Evolutionary conservation across 2,888 invertebrate genomes (phyloP).

Genomic region (Ectemnius continuus): DNA sequence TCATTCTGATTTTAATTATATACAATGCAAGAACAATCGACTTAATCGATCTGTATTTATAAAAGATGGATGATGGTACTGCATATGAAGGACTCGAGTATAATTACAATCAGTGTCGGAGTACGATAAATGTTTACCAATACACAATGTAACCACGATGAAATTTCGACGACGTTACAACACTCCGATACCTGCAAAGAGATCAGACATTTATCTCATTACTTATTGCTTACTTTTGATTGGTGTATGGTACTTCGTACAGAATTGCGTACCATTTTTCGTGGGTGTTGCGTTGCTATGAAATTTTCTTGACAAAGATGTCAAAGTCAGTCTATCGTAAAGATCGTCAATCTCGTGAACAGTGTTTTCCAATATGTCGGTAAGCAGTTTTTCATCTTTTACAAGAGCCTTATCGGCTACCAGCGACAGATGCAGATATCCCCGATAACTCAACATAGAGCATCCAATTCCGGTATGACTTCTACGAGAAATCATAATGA

Average conservation of each 20-base stretch:
- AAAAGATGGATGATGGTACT: slow-evolving; percentile 8
- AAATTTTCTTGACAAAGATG: slow-evolving; percentile 54
- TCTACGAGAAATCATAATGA: slow-evolving; percentile 42
- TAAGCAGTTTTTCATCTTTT: slow-evolving; percentile 72
- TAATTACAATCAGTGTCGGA: background rate
- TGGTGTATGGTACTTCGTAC: slow-evolving; percentile 1
- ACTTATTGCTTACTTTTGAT: no score
- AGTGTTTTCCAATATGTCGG: slow-evolving; percentile 77
- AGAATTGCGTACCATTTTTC: slow-evolving; percentile 50
- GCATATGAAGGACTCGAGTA: no score
- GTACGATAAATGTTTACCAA: background rate
- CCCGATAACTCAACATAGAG: slow-evolving; percentile 79
- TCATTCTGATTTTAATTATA: no score
- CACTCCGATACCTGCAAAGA: slow-evolving; percentile 63
- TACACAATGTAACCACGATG: background rate
- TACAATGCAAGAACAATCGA: no score
- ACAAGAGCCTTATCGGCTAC: slow-evolving; percentile 79
- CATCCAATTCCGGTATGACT: slow-evolving; percentile 78
- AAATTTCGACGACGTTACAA: slow-evolving; percentile 37
- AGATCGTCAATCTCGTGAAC: slow-evolving; percentile 75
- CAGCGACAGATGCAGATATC: slow-evolving; percentile 78
- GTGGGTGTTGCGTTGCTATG: slow-evolving; percentile 56
- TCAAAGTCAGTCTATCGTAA: slow-evolving; percentile 63
- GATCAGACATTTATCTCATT: background rate
- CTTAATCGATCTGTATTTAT: background rate